phyloP scores from a whole-genome alignment of 2,113 vertebrate species.

The Cygnus buccinator region DNA sequence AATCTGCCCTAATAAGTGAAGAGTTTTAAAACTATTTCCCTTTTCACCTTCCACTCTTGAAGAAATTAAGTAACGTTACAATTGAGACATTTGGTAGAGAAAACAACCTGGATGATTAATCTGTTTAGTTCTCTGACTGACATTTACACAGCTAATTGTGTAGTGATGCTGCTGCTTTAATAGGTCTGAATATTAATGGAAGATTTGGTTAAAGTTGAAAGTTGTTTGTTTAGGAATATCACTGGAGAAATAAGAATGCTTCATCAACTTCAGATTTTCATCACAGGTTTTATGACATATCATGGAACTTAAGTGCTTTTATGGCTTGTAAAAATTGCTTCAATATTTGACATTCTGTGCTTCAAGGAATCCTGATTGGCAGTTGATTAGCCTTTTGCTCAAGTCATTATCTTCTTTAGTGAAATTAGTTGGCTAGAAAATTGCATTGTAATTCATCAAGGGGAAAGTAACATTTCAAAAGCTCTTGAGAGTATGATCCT shows the following conservation, averaged over 20 bases:
- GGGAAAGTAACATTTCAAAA: slow-evolving; percentile 74
- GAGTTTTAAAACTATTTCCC: background rate
- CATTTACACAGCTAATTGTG: slow-evolving; percentile 80
- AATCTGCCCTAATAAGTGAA: background rate
- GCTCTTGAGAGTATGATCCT: slow-evolving; percentile 65
- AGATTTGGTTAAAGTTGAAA: slow-evolving; percentile 69
- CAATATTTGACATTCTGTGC: slow-evolving; percentile 88
- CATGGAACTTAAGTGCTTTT: slow-evolving; percentile 76
- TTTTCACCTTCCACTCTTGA: background rate
- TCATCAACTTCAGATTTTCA: slow-evolving; percentile 74
- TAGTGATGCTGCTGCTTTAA: slow-evolving; percentile 73
- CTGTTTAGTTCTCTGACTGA: slow-evolving; percentile 71
- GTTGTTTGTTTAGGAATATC: slow-evolving; percentile 76
- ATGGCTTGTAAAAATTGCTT: slow-evolving; percentile 79
- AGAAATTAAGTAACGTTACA: slow-evolving; percentile 52
- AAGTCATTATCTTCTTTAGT: slow-evolving; percentile 92
- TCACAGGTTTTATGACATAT: slow-evolving; percentile 72
- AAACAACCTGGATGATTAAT: slow-evolving; percentile 68
- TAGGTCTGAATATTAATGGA: slow-evolving; percentile 79
- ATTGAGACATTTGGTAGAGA: slow-evolving; percentile 19
- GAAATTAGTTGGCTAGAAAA: slow-evolving; percentile 93
- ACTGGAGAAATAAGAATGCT: slow-evolving; percentile 74
- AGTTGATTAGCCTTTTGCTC: slow-evolving; percentile 95
- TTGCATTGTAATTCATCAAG: slow-evolving; percentile 88
- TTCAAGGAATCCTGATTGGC: slow-evolving; percentile 91